These are phyloP conservation scores for Therioaphis trifolii DNA, from an alignment of 2,888 invertebrate genomes.

Conservation along the genomic window DNA sequence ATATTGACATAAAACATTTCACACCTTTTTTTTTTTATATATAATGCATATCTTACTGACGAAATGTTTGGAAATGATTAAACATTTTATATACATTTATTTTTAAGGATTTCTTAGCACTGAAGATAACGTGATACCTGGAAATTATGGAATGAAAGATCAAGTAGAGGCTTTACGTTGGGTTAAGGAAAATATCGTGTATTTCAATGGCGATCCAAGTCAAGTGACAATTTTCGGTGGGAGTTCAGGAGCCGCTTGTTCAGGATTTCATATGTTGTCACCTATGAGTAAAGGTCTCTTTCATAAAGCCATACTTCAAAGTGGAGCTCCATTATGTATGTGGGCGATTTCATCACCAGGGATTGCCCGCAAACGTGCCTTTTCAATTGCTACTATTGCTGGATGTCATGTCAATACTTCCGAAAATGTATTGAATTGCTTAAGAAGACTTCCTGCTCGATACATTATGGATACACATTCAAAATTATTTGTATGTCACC, in stretches of 20 bases:
- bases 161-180: no score
- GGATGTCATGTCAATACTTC: constrained; percentile 74
- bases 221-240: constrained; percentile 64
- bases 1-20: no score
- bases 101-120: constrained; percentile 63
- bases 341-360: constrained; percentile 72
- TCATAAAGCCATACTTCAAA: no score
- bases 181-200: constrained; percentile 60
- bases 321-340: constrained; percentile 76
- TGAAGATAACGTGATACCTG: constrained; percentile 61
- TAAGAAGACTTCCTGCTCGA: constrained; percentile 74
- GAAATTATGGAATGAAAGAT: constrained; percentile 64
- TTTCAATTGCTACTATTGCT: constrained; percentile 73
- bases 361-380: constrained; percentile 74
- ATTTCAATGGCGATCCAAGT: constrained; percentile 63
- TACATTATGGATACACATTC: constrained; percentile 68
- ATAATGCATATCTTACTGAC: no score
- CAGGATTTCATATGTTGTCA: constrained; percentile 62
- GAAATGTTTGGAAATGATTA: no score
- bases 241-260: constrained; percentile 63
- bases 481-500: constrained; percentile 16
- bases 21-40: no score
- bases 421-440: constrained; percentile 74
- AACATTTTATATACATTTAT: no score
- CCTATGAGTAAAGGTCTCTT: constrained; percentile 69